Percentiles rank a stretch among this genome's conserved stretches.
Evolutionary conservation across 2,113 vertebrate species (phyloP).

Genomic region (Periophthalmus modestus): DNA sequence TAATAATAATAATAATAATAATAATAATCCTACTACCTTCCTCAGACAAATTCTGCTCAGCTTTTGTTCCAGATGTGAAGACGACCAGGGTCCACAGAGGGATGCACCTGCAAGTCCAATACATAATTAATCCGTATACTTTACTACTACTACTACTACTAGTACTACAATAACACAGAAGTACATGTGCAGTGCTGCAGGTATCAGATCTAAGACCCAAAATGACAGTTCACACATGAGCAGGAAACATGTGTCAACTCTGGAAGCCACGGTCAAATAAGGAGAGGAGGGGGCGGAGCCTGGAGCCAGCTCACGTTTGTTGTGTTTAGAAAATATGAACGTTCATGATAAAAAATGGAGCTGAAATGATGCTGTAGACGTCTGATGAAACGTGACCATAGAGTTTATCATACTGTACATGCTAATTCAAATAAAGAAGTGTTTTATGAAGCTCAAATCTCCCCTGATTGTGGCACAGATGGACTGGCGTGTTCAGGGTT

Average conservation of each 20-base stretch:
- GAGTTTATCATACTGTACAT: too few relatives aligned
- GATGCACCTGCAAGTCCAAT: constrained; percentile 23
- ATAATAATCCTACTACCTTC: constrained; percentile 68
- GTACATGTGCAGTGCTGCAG: constrained; percentile 4
- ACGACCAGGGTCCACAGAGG: constrained; percentile 44
- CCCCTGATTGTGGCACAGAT: too few relatives aligned
- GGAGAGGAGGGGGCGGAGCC: constrained; percentile 18
- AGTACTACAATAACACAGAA: background rate
- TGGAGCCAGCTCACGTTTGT: background rate
- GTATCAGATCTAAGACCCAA: constrained; percentile 14
- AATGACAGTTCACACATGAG: constrained; percentile 26
- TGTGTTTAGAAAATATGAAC: background rate
- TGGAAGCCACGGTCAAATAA: constrained; percentile 32
- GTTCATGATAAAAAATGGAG: background rate
- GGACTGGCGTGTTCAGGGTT: too few relatives aligned
- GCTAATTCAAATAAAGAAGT: too few relatives aligned
- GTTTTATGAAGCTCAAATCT: too few relatives aligned
- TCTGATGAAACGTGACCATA: too few relatives aligned
- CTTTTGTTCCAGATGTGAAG: constrained; percentile 25
- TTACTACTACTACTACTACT: constrained; percentile 18
- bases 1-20: background rate
- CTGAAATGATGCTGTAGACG: background rate
- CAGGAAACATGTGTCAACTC: constrained; percentile 58
- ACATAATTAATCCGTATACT: constrained; percentile 44
- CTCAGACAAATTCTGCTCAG: constrained; percentile 36